Percentiles rank a stretch among this genome's conserved stretches.
phyloP scores from a whole-genome alignment of 2,797 vertebrate genomes.

The Lateolabrax maculatus region DNA sequence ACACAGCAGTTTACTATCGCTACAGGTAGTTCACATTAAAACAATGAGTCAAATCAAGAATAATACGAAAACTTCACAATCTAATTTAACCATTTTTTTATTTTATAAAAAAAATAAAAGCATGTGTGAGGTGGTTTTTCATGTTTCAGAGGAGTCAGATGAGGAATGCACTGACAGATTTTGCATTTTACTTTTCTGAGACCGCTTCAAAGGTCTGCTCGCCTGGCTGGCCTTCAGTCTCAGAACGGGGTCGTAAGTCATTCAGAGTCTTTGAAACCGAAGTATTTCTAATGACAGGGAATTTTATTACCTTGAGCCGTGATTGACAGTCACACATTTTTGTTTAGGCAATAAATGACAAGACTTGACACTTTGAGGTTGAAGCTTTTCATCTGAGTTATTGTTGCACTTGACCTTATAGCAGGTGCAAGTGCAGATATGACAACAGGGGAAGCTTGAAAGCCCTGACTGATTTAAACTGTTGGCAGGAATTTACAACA shows the following conservation, averaged over 20 bases:
- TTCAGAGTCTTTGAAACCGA: slow-evolving; percentile 25
- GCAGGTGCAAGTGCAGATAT: slow-evolving; percentile 24
- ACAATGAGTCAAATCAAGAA: not conserved
- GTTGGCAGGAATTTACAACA: slow-evolving; percentile 29
- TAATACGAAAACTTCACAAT: not conserved
- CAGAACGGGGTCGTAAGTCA: slow-evolving; percentile 9
- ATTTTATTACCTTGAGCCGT: slow-evolving; percentile 23
- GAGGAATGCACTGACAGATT: not conserved
- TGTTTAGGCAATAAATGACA: slow-evolving; percentile 40
- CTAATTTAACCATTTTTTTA: not conserved
- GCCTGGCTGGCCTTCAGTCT: slow-evolving; percentile 17
- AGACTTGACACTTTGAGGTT: slow-evolving; percentile 11
- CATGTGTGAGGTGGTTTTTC: not conserved
- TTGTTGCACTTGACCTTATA: slow-evolving; percentile 26
- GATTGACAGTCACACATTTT: slow-evolving; percentile 25
- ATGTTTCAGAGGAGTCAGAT: not conserved
- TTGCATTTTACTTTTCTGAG: slow-evolving; percentile 3
- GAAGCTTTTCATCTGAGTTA: slow-evolving; percentile 35
- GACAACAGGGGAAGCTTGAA: slow-evolving; percentile 15
- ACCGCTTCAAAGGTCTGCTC: not conserved
- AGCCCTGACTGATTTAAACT: slow-evolving; percentile 31
- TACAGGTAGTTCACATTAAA: not conserved
- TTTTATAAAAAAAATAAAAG: not conserved
- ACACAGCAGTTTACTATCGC: not conserved
- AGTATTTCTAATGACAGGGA: slow-evolving; percentile 19